Evolutionary conservation across 2,888 invertebrate genomes (phyloP).

Genomic region (Volucella zonaria): DNA sequence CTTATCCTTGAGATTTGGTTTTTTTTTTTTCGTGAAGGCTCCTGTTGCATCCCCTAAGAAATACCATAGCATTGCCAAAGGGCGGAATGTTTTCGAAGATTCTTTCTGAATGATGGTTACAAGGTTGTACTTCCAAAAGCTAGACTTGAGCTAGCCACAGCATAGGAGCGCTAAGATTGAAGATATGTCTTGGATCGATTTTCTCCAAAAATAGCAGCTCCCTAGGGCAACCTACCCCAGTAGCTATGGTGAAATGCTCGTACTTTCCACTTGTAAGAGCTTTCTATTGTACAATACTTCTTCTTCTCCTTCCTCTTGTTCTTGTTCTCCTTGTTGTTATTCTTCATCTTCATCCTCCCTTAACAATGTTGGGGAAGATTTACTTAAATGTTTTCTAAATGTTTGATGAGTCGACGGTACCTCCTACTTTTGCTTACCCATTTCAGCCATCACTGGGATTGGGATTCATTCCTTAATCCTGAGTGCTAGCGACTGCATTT

Average conservation of each 20-base stretch:
- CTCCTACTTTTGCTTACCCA: constrained; percentile 10
- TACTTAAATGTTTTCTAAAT: constrained; percentile 65
- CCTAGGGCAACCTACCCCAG: neutral
- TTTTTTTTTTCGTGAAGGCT: neutral
- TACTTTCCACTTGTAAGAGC: constrained; percentile 5
- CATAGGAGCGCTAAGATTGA: neutral
- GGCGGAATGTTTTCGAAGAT: neutral
- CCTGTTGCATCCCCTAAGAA: constrained; percentile 6
- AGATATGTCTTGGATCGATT: neutral
- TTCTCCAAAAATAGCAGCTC: neutral
- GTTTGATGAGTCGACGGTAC: constrained; percentile 62
- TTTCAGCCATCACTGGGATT: too few species aligned
- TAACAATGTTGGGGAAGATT: constrained; percentile 24
- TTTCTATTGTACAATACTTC: neutral
- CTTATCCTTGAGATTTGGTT: constrained; percentile 13
- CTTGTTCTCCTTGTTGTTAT: neutral
- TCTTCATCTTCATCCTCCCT: neutral
- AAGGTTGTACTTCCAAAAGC: constrained; percentile 7
- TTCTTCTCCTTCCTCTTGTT: neutral
- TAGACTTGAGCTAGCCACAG: constrained; percentile 9
- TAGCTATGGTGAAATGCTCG: neutral
- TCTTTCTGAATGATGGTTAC: constrained; percentile 15
- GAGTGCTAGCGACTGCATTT: constrained; percentile 45
- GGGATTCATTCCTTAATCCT: constrained; percentile 39
- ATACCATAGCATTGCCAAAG: neutral